A percentile compares a stretch with the other conserved stretches of the same genome.
phyloP scores from a whole-genome alignment of 2,797 vertebrate genomes.

The Sebastes iracundus region DNA sequence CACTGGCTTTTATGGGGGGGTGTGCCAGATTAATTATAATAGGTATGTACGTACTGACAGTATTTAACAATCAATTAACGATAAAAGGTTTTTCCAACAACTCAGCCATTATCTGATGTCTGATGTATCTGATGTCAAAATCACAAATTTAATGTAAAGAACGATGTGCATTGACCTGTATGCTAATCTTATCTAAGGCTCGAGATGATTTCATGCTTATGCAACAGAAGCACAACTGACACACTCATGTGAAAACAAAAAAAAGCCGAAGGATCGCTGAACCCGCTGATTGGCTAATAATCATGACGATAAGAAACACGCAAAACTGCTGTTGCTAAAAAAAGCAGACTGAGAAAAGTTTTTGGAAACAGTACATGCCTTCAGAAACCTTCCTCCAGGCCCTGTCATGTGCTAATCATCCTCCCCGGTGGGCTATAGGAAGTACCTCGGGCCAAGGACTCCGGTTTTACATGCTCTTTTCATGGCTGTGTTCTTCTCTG shows the following conservation, averaged over 20 bases:
- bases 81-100: background rate
- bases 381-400: conserved; percentile 36
- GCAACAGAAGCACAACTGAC: conserved; percentile 16
- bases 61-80: background rate
- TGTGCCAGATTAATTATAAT: background rate
- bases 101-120: background rate
- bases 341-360: background rate
- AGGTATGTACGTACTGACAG: background rate
- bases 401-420: conserved; percentile 65
- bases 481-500: conserved; percentile 21
- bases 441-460: conserved; percentile 24
- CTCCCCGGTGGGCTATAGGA: conserved; percentile 45
- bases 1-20: background rate
- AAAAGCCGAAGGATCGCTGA: background rate
- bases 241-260: conserved; percentile 27
- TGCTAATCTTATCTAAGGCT: background rate
- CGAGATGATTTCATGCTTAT: background rate
- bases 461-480: conserved; percentile 44
- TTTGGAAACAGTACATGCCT: conserved; percentile 16
- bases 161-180: background rate
- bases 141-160: background rate
- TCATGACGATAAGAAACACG: conserved; percentile 6
- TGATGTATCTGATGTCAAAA: background rate
- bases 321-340: conserved; percentile 2
- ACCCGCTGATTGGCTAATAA: background rate